A percentile compares a stretch with the other conserved stretches of the same genome.
Conservation (phyloP, 2,888 invertebrate species). For the Copidosoma aretas region DNA sequence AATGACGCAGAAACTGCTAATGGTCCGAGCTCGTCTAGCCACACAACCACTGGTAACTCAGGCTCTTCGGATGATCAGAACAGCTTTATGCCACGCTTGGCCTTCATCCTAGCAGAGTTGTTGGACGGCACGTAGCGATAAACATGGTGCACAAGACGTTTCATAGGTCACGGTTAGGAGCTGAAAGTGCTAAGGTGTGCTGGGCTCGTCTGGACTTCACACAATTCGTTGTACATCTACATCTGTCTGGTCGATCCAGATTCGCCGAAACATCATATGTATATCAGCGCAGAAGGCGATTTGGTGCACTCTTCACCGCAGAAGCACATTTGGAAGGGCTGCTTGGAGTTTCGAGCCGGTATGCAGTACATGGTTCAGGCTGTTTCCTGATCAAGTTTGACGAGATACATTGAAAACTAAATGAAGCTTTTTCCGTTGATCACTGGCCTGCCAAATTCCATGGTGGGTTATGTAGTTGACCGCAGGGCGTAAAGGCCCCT, state of each 20-base stretch:
- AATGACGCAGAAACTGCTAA: neutral
- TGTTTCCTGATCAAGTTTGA: neutral
- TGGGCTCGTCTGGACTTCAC: neutral
- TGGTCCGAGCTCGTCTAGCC: neutral
- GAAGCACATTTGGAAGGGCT: neutral
- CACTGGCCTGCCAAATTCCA: neutral
- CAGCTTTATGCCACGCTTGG: no score
- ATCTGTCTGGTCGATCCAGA: neutral
- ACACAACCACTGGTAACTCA: neutral
- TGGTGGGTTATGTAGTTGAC: neutral
- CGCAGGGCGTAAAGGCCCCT: no score
- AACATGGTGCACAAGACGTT: no score
- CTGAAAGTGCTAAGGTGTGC: neutral
- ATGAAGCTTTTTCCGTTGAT: no score
- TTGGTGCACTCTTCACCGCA: neutral
- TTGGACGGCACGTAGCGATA: no score
- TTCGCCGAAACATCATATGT: neutral
- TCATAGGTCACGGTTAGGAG: neutral
- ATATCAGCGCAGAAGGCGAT: neutral
- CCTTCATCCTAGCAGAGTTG: no score
- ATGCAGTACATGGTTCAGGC: neutral
- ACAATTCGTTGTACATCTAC: neutral
- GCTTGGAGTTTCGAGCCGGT: neutral
- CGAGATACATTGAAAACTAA: neutral
- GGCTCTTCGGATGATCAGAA: neutral